Evolutionary conservation across 2,888 invertebrate genomes (phyloP), one percentile per base, ranked within the genome.

Genomic region (Drosophila rellima): DNA sequence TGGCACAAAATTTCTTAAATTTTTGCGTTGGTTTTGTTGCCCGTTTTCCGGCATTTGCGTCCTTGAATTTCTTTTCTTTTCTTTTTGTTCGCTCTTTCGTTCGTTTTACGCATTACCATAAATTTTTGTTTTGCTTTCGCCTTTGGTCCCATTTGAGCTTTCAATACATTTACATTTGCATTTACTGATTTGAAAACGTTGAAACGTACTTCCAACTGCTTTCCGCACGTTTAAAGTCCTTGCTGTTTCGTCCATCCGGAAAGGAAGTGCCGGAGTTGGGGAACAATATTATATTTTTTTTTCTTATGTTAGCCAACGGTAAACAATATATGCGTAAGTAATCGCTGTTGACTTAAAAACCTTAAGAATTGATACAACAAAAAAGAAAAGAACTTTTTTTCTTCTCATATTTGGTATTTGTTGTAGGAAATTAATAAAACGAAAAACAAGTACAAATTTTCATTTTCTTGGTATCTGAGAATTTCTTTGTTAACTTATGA

Each of bases 141-240:
- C 50, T 54, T 64, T 33, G 74, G 59, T 65, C 74, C 75, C 70
- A 76, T 78, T 79, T 77, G 79, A 71, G 81, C 76, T 68, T 74
- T 80, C 86, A 80, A 83, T 83, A 88, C 70, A 80, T 78, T 88
- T 87, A 81, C 84, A 82, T 82, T 82, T 82, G 82, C 85, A 88
- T 75, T 78, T 75, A 64, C 78, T 80, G 89, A 88, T 78, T 78
- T 74, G 74, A 76, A 78, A 76, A 78, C 65, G 79, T 67, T 78
- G 81, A 73, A 80, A 75, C 70, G 78, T 73, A 82, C 70, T 79
- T 80, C 68, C 77, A 72, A 55, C 69, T 66, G 72, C 72, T 71
- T 82, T 82, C 88, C 85, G 83, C 82, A 85, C 74, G 74, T 69
- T 82, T 80, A 74, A 82, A 67, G 62, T 69, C 50, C 42, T 39